phyloP scores from a whole-genome alignment of 2,797 vertebrate genomes.

The Chaetodon trifasciatus region DNA sequence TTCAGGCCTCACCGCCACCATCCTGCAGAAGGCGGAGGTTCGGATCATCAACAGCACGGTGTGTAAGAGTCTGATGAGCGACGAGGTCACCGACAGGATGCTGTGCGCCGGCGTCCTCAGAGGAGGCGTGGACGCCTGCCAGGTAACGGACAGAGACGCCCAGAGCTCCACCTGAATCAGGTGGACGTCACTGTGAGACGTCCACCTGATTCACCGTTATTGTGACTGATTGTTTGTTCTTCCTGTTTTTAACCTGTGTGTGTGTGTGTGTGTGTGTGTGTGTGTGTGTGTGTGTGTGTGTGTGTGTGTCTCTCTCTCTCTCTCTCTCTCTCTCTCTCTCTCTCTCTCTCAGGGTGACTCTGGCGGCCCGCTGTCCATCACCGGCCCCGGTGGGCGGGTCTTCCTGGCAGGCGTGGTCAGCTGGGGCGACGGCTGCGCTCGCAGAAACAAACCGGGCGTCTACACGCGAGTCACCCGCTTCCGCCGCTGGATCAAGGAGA shows the following conservation, averaged over 20 bases:
- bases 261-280: too few species aligned
- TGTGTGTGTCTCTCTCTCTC: neutral
- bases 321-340: too few species aligned
- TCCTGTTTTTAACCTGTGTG: too few species aligned
- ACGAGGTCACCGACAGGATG: conserved; percentile 87
- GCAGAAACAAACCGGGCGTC: conserved; percentile 91
- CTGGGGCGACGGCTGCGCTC: conserved; percentile 95
- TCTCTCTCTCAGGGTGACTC: conserved; percentile 91
- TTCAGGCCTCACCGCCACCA: conserved; percentile 78
- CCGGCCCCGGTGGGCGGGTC: conserved; percentile 70
- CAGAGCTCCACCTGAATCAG: too few species aligned
- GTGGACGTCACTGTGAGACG: too few species aligned
- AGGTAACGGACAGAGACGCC: conserved; percentile 80
- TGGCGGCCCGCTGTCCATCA: conserved; percentile 89
- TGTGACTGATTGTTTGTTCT: too few species aligned
- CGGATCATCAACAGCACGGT: conserved; percentile 90
- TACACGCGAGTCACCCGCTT: conserved; percentile 87
- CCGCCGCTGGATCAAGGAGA: conserved; percentile 86
- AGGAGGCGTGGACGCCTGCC: conserved; percentile 94
- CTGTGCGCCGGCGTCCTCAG: conserved; percentile 92
- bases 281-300: too few species aligned
- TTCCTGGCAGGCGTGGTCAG: conserved; percentile 95
- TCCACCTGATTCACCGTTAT: too few species aligned
- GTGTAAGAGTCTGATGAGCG: conserved; percentile 86
- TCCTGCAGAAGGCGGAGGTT: conserved; percentile 94